Conservation (phyloP, 1,140 invertebrate genomes). For the Archivesica marissinica region DNA sequence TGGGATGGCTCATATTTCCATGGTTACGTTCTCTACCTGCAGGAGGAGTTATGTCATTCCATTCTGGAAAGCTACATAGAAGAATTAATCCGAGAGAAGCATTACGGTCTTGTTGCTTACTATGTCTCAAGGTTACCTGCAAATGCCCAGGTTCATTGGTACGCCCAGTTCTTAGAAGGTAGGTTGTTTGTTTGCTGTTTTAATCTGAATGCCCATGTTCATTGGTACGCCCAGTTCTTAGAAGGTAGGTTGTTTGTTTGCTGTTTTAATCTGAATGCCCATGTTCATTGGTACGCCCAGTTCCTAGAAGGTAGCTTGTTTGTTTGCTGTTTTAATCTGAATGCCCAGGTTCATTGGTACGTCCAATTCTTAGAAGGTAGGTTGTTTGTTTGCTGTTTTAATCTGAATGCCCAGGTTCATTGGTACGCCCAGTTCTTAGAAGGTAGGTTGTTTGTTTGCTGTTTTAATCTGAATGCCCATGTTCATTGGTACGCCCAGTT, state of each 20-base stretch:
- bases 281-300: constrained; percentile 91
- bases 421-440: too few species aligned
- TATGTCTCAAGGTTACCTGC: constrained; percentile 91
- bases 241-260: constrained; percentile 86
- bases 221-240: constrained; percentile 91
- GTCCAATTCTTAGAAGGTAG: too few species aligned
- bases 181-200: constrained; percentile 45
- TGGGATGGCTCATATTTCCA: too few species aligned
- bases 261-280: constrained; percentile 87
- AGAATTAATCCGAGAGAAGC: constrained; percentile 89
- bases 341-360: too few species aligned
- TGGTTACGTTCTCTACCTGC: too few species aligned
- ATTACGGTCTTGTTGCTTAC: constrained; percentile 92
- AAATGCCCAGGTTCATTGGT: constrained; percentile 90
- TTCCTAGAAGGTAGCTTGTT: constrained; percentile 90
- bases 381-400: too few species aligned
- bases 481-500: too few species aligned
- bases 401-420: too few species aligned
- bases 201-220: constrained; percentile 88
- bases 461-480: too few species aligned
- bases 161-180: constrained; percentile 91
- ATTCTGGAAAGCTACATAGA: constrained; percentile 90
- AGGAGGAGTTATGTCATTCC: constrained; percentile 89
- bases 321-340: too few species aligned
- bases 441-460: too few species aligned